Percentiles rank a stretch among this genome's conserved stretches.
Evolutionary conservation across 2,113 vertebrate genomes (phyloP).

Genomic region (Theristicus caerulescens): DNA sequence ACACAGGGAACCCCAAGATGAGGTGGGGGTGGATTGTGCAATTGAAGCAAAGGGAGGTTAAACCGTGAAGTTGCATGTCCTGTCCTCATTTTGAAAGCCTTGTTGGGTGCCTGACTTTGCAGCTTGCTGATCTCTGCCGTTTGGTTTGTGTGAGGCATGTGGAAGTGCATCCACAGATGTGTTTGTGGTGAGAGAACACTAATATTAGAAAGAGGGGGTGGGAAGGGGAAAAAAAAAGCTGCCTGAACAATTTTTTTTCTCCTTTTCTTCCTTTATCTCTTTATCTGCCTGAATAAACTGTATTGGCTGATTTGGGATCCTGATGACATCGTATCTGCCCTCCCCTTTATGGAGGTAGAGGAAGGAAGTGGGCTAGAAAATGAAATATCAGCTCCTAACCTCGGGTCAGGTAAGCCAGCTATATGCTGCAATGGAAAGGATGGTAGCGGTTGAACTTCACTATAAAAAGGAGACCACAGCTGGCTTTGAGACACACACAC

Average conservation of each 20-base stretch:
- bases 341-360: neutral
- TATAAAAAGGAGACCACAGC: constrained; percentile 32
- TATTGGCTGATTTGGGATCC: neutral
- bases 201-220: neutral
- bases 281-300: neutral
- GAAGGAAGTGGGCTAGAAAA: constrained; percentile 56
- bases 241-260: neutral
- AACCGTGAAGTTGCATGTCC: neutral
- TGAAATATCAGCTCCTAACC: neutral
- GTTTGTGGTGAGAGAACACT: neutral
- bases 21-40: neutral
- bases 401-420: neutral
- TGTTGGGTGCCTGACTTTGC: neutral
- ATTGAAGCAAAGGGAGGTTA: neutral
- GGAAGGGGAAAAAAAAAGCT: neutral
- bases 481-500: neutral
- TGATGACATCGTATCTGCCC: neutral
- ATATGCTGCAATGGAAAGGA: constrained; percentile 17
- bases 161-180: neutral
- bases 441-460: neutral
- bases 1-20: rapidly evolving
- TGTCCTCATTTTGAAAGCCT: neutral
- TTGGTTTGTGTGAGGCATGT: neutral
- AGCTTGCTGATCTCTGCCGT: neutral
- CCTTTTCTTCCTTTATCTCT: neutral